These are phyloP conservation scores for Atractosteus spatula DNA, from an alignment of 2,113 vertebrate genomes.

Conservation along the genomic window DNA sequence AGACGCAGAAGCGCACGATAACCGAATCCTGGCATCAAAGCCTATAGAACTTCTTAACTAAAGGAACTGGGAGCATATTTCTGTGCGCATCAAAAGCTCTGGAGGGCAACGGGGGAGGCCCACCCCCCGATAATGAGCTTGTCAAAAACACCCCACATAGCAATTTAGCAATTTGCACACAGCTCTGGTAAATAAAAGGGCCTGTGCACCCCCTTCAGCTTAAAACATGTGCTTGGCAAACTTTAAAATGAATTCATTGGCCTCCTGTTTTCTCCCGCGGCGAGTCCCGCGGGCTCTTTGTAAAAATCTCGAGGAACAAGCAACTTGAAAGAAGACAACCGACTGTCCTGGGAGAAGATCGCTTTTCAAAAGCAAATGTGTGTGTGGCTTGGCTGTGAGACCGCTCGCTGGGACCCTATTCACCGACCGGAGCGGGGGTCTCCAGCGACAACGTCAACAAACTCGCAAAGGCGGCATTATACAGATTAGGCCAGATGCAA, in stretches of 20 bases:
- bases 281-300: slow-evolving; percentile 74
- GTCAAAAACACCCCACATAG: slow-evolving; percentile 78
- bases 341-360: slow-evolving; percentile 81
- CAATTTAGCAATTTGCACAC: slow-evolving; percentile 76
- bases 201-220: slow-evolving; percentile 67
- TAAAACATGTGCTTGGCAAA: slow-evolving; percentile 77
- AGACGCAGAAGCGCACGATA: not conserved
- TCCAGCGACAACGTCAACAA: slow-evolving; percentile 83
- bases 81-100: slow-evolving; percentile 66
- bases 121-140: slow-evolving; percentile 73
- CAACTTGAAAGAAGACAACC: slow-evolving; percentile 77
- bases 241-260: slow-evolving; percentile 80
- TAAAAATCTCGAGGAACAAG: slow-evolving; percentile 57
- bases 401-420: slow-evolving; percentile 73
- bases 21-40: slow-evolving; percentile 41
- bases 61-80: slow-evolving; percentile 38
- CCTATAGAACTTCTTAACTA: too few relatives aligned
- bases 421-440: slow-evolving; percentile 63
- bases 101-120: slow-evolving; percentile 48
- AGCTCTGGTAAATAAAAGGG: slow-evolving; percentile 66
- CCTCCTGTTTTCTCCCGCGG: slow-evolving; percentile 70
- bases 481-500: slow-evolving; percentile 62
- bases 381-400: slow-evolving; percentile 69
- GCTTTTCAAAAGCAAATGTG: slow-evolving; percentile 83
- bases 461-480: slow-evolving; percentile 70